A percentile compares a stretch with the other conserved stretches of the same genome.
These are phyloP conservation scores for Emys orbicularis DNA, from an alignment of 2,797 vertebrate species.

Conservation along the genomic window DNA sequence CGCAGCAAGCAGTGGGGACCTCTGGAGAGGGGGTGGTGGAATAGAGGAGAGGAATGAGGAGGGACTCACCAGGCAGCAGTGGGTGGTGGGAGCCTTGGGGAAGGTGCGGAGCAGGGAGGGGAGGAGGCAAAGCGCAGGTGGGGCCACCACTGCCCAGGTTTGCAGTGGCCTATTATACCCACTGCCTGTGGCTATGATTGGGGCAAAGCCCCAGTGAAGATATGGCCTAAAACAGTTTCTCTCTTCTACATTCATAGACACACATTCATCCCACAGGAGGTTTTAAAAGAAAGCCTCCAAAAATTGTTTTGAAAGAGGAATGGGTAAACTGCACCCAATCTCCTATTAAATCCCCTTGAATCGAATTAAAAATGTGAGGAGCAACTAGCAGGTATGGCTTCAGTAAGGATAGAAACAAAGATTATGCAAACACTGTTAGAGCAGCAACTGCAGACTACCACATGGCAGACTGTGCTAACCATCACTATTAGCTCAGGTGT, in stretches of 20 bases:
- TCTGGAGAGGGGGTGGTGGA: too few relatives aligned
- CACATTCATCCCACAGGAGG: neutral
- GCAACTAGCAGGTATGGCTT: neutral
- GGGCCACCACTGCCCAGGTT: too few relatives aligned
- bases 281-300: neutral
- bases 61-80: too few relatives aligned
- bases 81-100: too few relatives aligned
- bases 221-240: neutral
- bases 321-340: neutral
- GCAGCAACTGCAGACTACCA: neutral
- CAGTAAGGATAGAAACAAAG: neutral
- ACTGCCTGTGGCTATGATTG: too few relatives aligned
- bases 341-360: neutral
- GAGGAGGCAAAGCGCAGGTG: too few relatives aligned
- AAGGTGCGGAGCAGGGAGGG: too few relatives aligned
- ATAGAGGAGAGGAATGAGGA: too few relatives aligned
- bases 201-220: neutral
- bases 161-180: too few relatives aligned
- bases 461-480: neutral
- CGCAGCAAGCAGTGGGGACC: too few relatives aligned
- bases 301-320: neutral
- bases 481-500: neutral
- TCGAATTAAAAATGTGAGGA: neutral
- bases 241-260: neutral
- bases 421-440: neutral